Base-by-base conservation (phyloP, 2,888 invertebrate genomes). In the Molanna angustata region DNA sequence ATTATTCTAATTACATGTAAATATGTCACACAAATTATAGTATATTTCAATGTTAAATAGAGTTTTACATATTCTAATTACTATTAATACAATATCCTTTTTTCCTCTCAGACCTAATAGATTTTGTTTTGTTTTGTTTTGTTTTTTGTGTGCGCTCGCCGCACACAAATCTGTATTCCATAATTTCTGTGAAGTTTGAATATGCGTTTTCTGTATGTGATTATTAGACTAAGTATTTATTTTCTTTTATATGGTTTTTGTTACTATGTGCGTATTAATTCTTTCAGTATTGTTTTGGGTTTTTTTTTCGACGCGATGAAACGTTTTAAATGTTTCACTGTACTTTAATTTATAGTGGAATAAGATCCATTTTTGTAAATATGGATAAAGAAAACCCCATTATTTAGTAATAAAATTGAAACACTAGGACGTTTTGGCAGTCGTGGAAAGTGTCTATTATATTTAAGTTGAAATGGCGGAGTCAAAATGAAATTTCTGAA, bases 301-400 rank as follows among this genome's bases (percentile, higher is more conserved):
- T 35, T 18, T 33, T 22, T 49, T 18, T 18, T 40, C n/a, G 7
- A 50, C 42, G 19, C 44, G 19, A 50, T 39, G 27, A n/a, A n/a
- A n/a, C n/a, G n/a, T n/a, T n/a, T n/a, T n/a, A n/a, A n/a, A n/a
- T n/a, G n/a, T n/a, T n/a, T n/a, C n/a, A n/a, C n/a, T n/a, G n/a
- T n/a, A n/a, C n/a, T n/a, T n/a, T 22, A 37, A 47, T 17, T 47
- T 37, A 18, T 55, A 56, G 41, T 42, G 44, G 22, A 50, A 50
- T 58, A 58, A 53, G 49, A 54, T 54, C 58, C 58, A 56, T 58
- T 55, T 20, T 56, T 58, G 58, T 58, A 58, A 43, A 58, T 58
- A 58, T 56, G 56, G 58, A 58, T 53, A 47, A 58, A 55, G 39
- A 57, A 53, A 49, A 58, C 58, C 58, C 58, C 58, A 58, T 58